Percentiles rank a stretch among this genome's conserved stretches.
These are phyloP conservation scores for Prinia subflava DNA, from an alignment of 2,113 vertebrate species.

Conservation along the genomic window DNA sequence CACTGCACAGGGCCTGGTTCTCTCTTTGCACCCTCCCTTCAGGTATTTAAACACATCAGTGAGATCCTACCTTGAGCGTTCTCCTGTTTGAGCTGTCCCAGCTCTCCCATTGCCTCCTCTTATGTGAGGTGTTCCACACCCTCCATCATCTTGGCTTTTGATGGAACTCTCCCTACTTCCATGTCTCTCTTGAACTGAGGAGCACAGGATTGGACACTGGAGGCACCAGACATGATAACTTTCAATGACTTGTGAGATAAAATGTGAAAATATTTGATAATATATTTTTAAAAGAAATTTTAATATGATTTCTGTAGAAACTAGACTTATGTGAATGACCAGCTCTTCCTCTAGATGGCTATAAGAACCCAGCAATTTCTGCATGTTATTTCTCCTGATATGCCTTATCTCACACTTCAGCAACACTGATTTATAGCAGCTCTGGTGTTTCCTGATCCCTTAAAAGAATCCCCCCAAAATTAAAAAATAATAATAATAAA, in stretches of 20 bases:
- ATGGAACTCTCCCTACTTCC: background rate
- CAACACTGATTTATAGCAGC: background rate
- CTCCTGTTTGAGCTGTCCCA: background rate
- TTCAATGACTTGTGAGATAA: background rate
- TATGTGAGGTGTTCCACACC: background rate
- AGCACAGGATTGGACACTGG: background rate
- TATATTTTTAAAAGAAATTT: background rate
- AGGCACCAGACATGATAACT: background rate
- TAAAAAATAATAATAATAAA: rapidly evolving
- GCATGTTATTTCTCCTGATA: background rate
- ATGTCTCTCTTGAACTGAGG: background rate
- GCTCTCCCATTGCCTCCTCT: rapidly evolving
- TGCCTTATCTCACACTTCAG: background rate
- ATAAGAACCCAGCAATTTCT: background rate
- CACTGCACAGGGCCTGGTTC: background rate
- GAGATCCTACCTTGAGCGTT: background rate
- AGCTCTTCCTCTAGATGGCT: background rate
- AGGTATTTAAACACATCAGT: background rate
- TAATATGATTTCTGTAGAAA: background rate
- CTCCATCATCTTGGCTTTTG: background rate
- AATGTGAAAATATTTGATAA: background rate
- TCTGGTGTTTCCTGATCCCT: background rate
- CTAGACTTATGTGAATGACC: background rate
- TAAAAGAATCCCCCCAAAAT: background rate
- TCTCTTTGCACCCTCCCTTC: background rate